These are phyloP conservation scores for Diplogasteroides magnus DNA, from an alignment of 1,140 invertebrate genomes.

Conservation along the genomic window DNA sequence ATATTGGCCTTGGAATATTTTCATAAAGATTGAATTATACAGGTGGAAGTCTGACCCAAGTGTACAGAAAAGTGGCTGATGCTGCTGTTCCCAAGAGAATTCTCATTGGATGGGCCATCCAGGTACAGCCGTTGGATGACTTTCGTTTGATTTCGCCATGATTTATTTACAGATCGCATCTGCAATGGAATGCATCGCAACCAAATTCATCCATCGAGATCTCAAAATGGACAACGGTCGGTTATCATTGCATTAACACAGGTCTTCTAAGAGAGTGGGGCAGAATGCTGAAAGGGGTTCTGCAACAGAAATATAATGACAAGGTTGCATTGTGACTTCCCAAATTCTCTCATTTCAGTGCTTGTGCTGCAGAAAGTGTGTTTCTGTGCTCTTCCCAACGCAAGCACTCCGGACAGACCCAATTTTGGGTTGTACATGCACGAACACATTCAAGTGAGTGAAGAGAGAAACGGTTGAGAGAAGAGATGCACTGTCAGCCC, in stretches of 20 bases:
- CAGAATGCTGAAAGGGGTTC: no score
- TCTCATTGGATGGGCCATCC: background rate
- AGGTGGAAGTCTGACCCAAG: background rate
- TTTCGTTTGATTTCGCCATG: no score
- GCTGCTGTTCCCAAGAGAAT: background rate
- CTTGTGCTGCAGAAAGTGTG: background rate
- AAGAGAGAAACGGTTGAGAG: no score
- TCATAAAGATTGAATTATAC: no score
- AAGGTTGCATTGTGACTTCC: no score
- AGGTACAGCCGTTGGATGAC: no score
- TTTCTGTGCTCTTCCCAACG: background rate
- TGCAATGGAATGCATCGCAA: background rate
- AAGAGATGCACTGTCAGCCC: no score
- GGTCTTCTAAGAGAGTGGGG: no score
- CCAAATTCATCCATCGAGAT: background rate
- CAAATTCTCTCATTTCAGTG: background rate
- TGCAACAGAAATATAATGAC: no score
- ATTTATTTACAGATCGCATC: background rate
- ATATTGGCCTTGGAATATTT: no score
- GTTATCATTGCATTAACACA: background rate
- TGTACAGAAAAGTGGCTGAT: background rate
- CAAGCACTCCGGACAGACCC: background rate
- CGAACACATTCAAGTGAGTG: background rate
- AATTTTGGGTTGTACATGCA: background rate
- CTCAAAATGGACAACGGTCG: background rate